phyloP scores from a whole-genome alignment of 2,113 vertebrate genomes.

The Albula glossodonta region DNA sequence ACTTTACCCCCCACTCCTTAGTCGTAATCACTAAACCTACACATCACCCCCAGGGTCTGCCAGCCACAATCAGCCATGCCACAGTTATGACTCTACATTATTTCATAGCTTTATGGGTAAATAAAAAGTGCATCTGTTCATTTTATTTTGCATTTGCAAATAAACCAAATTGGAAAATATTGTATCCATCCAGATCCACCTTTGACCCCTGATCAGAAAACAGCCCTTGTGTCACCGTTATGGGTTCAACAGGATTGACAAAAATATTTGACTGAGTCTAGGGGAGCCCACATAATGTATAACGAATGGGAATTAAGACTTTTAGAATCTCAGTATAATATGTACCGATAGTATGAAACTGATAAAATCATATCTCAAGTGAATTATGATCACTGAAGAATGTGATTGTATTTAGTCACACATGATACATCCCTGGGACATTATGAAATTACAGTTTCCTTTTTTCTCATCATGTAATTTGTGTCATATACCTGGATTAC shows the following conservation, averaged over 20 bases:
- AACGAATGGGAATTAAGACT: neutral
- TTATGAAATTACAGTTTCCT: neutral
- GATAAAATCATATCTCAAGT: neutral
- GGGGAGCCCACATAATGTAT: neutral
- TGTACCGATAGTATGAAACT: neutral
- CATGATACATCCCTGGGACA: neutral
- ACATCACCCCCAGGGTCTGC: neutral
- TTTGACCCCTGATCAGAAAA: neutral
- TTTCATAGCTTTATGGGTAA: neutral
- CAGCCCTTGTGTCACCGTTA: too few species aligned
- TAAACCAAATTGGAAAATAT: neutral
- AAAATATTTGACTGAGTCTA: neutral
- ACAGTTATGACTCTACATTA: neutral
- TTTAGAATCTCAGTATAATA: neutral
- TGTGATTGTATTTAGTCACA: neutral
- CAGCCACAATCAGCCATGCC: neutral
- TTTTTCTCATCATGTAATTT: neutral
- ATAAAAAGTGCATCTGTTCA: too few species aligned
- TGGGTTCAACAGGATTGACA: too few species aligned
- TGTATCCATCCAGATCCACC: neutral
- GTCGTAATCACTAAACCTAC: neutral
- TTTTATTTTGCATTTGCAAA: neutral
- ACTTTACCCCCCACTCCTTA: neutral
- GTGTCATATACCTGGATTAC: neutral
- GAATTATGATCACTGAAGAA: neutral